Percentiles rank a stretch among this genome's conserved stretches.
phyloP scores from a whole-genome alignment of 2,113 vertebrate genomes.

The Jacana jacana region DNA sequence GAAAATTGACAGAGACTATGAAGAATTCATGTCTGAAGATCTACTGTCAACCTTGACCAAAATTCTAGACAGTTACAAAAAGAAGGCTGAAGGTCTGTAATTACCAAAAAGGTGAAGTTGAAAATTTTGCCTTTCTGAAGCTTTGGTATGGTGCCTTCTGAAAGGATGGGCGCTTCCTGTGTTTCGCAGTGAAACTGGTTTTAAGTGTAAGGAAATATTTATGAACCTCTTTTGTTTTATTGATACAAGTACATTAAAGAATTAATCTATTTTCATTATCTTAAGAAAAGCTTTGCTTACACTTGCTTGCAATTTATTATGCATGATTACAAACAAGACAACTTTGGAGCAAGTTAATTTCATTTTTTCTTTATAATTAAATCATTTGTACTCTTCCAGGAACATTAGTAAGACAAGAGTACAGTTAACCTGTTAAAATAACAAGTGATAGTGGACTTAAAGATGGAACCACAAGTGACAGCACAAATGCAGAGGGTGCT shows the following conservation, averaged over 20 bases:
- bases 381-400: background rate
- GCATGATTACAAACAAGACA: background rate
- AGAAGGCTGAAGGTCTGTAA: constrained; percentile 53
- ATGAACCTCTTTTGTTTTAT: background rate
- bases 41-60: constrained; percentile 53
- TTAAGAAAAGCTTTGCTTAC: background rate
- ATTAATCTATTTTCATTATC: background rate
- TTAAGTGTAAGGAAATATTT: background rate
- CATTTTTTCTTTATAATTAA: background rate
- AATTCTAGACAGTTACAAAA: constrained; percentile 69
- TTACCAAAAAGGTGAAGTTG: background rate
- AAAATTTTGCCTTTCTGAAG: background rate
- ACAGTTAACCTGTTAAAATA: background rate
- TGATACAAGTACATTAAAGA: background rate
- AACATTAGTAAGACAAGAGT: background rate
- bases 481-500: background rate
- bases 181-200: background rate
- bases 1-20: constrained; percentile 63
- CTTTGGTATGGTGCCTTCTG: background rate
- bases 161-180: background rate
- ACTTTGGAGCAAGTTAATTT: background rate
- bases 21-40: constrained; percentile 73
- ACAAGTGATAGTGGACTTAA: background rate
- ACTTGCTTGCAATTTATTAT: background rate
- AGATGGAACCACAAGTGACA: background rate